These are phyloP conservation scores for Temnothorax longispinosus DNA, from an alignment of 1,140 invertebrate species.

Conservation along the genomic window DNA sequence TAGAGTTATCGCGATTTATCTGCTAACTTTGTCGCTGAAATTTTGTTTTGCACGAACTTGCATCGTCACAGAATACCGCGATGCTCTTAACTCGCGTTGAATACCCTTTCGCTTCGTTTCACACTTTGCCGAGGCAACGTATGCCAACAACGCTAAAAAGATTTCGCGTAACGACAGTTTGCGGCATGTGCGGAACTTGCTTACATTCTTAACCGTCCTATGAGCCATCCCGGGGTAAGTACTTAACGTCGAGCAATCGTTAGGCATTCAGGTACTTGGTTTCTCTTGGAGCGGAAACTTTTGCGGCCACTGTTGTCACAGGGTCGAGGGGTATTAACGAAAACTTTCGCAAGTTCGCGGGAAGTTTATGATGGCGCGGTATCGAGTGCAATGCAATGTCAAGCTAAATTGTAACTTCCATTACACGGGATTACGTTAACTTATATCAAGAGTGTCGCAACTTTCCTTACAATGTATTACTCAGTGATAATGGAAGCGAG, in stretches of 20 bases:
- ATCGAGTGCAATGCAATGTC: conserved; percentile 45
- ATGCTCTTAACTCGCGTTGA: background rate
- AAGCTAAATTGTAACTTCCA: conserved; percentile 45
- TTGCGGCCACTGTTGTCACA: conserved; percentile 61
- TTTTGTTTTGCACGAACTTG: background rate
- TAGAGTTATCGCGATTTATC: background rate
- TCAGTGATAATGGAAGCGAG: conserved; percentile 14
- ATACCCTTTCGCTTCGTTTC: conserved; percentile 16
- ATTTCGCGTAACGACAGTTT: conserved; percentile 28
- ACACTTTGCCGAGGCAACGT: background rate
- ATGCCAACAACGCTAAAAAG: conserved; percentile 7
- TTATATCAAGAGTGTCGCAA: conserved; percentile 30
- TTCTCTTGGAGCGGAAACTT: conserved; percentile 66
- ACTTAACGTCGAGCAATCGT: conserved; percentile 75
- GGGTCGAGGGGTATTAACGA: conserved; percentile 54
- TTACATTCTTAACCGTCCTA: conserved; percentile 16
- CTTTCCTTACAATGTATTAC: conserved; percentile 30
- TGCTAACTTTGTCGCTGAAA: background rate
- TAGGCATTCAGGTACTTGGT: conserved; percentile 56
- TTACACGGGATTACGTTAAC: conserved; percentile 50
- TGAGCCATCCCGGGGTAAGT: conserved; percentile 47
- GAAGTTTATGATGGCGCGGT: conserved; percentile 27
- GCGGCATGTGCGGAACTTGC: background rate
- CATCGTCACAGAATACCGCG: background rate
- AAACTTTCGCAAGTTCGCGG: conserved; percentile 29